These are phyloP conservation scores for Dysmachus trigonus DNA, from an alignment of 2,888 invertebrate species.

Conservation along the genomic window DNA sequence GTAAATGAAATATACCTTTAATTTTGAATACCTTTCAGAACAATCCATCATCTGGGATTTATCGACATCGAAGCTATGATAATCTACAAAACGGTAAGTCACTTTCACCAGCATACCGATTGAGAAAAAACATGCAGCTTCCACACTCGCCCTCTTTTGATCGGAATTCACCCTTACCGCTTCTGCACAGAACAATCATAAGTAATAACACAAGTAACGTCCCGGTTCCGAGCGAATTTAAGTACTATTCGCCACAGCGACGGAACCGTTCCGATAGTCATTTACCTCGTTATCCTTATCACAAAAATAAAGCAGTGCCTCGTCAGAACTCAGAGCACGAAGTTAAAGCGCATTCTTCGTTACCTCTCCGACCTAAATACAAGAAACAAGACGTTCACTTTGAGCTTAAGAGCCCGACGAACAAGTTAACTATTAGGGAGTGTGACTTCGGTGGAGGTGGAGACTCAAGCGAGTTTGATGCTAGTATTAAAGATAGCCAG, in stretches of 20 bases:
- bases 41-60: slow-evolving; percentile 62
- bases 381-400: slow-evolving; percentile 62
- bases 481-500: slow-evolving; percentile 64
- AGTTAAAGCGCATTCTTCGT: slow-evolving; percentile 59
- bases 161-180: slow-evolving; percentile 62
- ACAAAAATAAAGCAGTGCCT: slow-evolving; percentile 61
- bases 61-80: slow-evolving; percentile 64
- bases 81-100: slow-evolving; percentile 66
- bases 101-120: slow-evolving; percentile 60
- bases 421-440: slow-evolving; percentile 63
- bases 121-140: slow-evolving; percentile 60
- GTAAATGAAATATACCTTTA: not conserved
- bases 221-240: slow-evolving; percentile 63
- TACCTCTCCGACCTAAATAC: slow-evolving; percentile 61
- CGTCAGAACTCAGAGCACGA: slow-evolving; percentile 61
- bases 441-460: slow-evolving; percentile 65
- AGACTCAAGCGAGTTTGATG: slow-evolving; percentile 61
- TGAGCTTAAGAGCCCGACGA: slow-evolving; percentile 63
- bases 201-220: slow-evolving; percentile 55
- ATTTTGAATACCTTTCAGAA: not conserved
- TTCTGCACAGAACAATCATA: slow-evolving; percentile 58
- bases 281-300: slow-evolving; percentile 61
- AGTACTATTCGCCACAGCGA: slow-evolving; percentile 63
- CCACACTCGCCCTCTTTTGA: slow-evolving; percentile 64
- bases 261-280: slow-evolving; percentile 56